Base-by-base conservation (phyloP, 1,140 invertebrate species). In the Drosophila tristis region DNA sequence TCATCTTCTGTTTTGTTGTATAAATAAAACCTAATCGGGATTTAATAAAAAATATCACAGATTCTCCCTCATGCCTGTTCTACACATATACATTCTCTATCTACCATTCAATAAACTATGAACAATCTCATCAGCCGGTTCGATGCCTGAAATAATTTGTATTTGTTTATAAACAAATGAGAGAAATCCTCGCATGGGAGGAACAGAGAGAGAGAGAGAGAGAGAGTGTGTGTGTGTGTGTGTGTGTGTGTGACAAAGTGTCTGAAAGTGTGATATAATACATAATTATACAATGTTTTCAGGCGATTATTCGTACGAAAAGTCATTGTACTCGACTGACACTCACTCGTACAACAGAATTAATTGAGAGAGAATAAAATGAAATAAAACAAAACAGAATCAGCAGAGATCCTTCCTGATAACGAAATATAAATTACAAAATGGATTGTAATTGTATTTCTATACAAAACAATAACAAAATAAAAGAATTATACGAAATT, bases 151-250 rank as follows among this genome's bases (percentile, higher is more conserved):
- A 42, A 39, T 2, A 29, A 29, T 29, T 29, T 7, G 26, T 29
- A 73, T 49, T 75, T 75, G 61, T 75, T 74, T 75, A 74, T 66
- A 75, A 75, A 75, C 70, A 75, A 15, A 59, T 20, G 31, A 29
- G 29, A 23, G 49, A 23, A 9, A 39, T 39, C 35, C 11, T 39
- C 11, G 4, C 35, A 13, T 13, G 35, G 4, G 11, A 11, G 31
- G 9, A 26, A 47, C 49, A 68, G 49, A 48, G 13, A 20, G 29
- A 13, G 31, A 39, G 39, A 13, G 16, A 15, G 26, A 62, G 9
- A 39, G 1, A 42, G n/a, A n/a, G n/a, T 16, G 25, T 20, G 1
- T 20, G 20, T 20, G 20, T 20, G 1, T 20, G 20, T n/a, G n/a
- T 16, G 25, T 20, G 1, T 20, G 20, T 20, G 20, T 20, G 1